Evolutionary conservation across 92 coral and sea anemone species (phyloP), one percentile per base, ranked within the genome.

Genomic region (Phenganax stokvisi): DNA sequence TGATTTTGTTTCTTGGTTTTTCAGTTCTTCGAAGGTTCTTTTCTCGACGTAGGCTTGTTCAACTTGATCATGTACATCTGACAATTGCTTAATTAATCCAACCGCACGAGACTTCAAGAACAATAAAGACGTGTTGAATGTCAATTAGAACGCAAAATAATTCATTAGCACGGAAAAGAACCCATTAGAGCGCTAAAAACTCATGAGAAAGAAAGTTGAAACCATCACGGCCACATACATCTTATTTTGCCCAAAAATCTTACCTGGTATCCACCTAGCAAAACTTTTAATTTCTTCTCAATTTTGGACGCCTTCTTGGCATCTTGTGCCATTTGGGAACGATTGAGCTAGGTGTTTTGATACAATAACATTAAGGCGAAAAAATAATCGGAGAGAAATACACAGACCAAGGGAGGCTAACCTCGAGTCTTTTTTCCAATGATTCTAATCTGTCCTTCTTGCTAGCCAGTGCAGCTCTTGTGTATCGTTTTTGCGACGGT

Each of bases 251-350:
- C 71, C 25, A 17, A 12, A 17, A 17, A 11, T 10, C 25, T 52
- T 85, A 94, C 98, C 92, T 94, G 98, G 83, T 94, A 94, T 11
- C 98, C 98, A 27, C 98, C 98, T n/a, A 94, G 91, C 29, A 94
- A 82, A 74, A 94, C 97, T 90, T 94, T 94, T 9, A 94, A 87
- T 60, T 92, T 94, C 89, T 94, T 94, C 68, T 94, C 98, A 44
- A 94, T 85, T 85, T 90, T 90, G 11, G 98, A 96, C 25, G 98
- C 98, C 51, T 92, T 86, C 65, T 94, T 94, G 53, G 98, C 98
- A 75, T 94, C 98, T 37, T 94, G 97, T 1, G 98, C 92, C 98
- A 94, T 94, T 77, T 94, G 98, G 30, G 87, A 83, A 54, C 98
- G 94, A 81, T 94, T 94, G 72, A 94, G 77, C 98, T 94, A 51